Base-by-base conservation (phyloP, 2,888 invertebrate genomes). In the Netelia inedita region DNA sequence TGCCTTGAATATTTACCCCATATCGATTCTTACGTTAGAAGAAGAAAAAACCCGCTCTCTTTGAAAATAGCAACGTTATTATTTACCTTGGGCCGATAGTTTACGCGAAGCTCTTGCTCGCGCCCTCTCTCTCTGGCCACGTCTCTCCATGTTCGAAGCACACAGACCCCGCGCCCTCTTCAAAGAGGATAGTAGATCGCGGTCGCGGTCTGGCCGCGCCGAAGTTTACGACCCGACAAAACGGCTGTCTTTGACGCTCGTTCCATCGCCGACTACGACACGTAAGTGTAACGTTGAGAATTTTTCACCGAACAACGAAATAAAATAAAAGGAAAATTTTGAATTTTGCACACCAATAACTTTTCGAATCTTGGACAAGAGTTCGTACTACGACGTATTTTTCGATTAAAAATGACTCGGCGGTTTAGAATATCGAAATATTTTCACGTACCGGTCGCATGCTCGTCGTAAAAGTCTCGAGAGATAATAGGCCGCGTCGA, bases 171-270 rank as follows among this genome's bases (percentile, higher is more conserved):
- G 46, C 10, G 46, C 35, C 0, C 35, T 35, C 35, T 35, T 35
- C 35, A 35, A 35, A 53, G 53, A n/a, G 50, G 50, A 28, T 28
- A 28, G 57, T 57, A 57, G 57, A 66, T 82, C 79, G 85, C 84
- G 82, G 82, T 86, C 63, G 72, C 85, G 86, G 28, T 86, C 87
- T 87, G 87, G 81, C 76, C 83, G 43, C 66, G 53, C 28, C 5
- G 35, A 35, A 79, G 53, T 87, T 87, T 86, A 84, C 79, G 85
- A 87, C 72, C 76, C 73, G 72, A 57, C 69, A 65, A 79, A 73
- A 79, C 76, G 53, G 63, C n/a, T 35, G 50, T 19, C 28, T 46
- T 55, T 23, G 21, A 61, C 61, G 35, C 35, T 35, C 35, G 35
- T 35, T 35, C 35, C 35, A 35, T 35, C 35, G 5, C 0, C 35